phyloP scores from a whole-genome alignment of 2,888 invertebrate species.

The Disparrhopalites patrizii region DNA sequence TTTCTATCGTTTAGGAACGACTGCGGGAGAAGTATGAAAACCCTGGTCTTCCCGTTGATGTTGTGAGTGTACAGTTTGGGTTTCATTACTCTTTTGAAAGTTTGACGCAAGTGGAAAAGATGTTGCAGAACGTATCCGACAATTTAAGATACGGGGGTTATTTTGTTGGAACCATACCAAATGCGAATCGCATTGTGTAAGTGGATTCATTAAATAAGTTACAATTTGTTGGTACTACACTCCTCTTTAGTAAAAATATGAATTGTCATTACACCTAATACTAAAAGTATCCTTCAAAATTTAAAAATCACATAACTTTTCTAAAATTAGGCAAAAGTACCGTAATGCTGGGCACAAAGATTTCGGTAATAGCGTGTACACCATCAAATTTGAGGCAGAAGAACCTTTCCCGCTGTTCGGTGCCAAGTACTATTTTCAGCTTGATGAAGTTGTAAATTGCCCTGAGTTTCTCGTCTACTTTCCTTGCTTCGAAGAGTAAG shows the following conservation, averaged over 20 bases:
- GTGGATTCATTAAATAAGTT: slow-evolving; percentile 46
- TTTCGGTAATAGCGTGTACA: slow-evolving; percentile 77
- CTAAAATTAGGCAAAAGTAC: slow-evolving; percentile 31
- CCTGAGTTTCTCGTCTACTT: slow-evolving; percentile 97
- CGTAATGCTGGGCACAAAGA: slow-evolving; percentile 45
- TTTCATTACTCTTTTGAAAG: slow-evolving; percentile 96
- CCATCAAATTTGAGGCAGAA: slow-evolving; percentile 62
- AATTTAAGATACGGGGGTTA: slow-evolving; percentile 83
- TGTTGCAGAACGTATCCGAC: slow-evolving; percentile 89
- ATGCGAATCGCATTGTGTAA: slow-evolving; percentile 85
- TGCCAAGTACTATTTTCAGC: slow-evolving; percentile 88
- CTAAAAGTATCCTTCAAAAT: neutral
- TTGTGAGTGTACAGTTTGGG: slow-evolving; percentile 97
- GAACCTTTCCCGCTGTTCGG: slow-evolving; percentile 80
- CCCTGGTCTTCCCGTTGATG: slow-evolving; percentile 72
- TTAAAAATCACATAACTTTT: slow-evolving; percentile 6
- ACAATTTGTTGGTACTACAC: neutral
- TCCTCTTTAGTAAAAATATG: neutral
- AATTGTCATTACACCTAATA: too few relatives aligned
- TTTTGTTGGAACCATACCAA: slow-evolving; percentile 94
- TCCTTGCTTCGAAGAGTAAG: slow-evolving; percentile 70
- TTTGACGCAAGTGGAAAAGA: slow-evolving; percentile 78
- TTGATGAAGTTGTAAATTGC: slow-evolving; percentile 96
- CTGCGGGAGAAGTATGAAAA: slow-evolving; percentile 73
- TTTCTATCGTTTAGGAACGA: slow-evolving; percentile 54